Evolutionary conservation across 2,888 invertebrate species (phyloP).

Genomic region (Stenchaetothrips biformis): DNA sequence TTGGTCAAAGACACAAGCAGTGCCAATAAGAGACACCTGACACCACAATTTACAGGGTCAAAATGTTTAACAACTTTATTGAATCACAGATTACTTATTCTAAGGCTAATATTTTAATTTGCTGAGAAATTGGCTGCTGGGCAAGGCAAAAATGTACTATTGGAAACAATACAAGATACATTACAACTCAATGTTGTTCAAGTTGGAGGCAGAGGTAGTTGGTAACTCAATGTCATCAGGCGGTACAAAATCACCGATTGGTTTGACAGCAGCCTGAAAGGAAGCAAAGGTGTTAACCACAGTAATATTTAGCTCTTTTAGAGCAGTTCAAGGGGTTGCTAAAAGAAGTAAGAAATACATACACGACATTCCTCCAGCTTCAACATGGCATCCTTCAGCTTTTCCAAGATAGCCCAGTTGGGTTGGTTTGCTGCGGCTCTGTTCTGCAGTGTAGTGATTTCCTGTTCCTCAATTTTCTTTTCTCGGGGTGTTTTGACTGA

Average conservation of each 20-base stretch:
- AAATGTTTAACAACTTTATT: too few species aligned
- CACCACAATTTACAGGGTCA: too few species aligned
- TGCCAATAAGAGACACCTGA: too few species aligned
- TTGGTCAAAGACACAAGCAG: too few species aligned
- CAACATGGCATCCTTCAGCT: conserved; percentile 75
- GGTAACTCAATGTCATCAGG: conserved; percentile 59
- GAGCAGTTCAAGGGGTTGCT: conserved; percentile 34
- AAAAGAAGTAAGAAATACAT: neutral
- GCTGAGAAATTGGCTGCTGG: too few species aligned
- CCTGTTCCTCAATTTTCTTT: conserved; percentile 86
- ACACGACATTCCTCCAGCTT: conserved; percentile 56
- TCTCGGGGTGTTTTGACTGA: conserved; percentile 88
- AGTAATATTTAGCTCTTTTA: conserved; percentile 53
- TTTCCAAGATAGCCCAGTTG: conserved; percentile 83
- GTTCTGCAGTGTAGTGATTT: conserved; percentile 83
- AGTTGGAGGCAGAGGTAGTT: conserved; percentile 66
- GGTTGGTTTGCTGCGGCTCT: conserved; percentile 86
- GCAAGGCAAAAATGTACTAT: too few species aligned
- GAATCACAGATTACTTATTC: too few species aligned
- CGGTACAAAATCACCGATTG: conserved; percentile 61
- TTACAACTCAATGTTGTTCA: conserved; percentile 61
- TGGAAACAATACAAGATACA: neutral
- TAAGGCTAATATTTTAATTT: too few species aligned
- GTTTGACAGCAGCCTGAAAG: conserved; percentile 57
- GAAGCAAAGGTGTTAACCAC: conserved; percentile 28